Evolutionary conservation across 1,140 invertebrate species (phyloP).

Genomic region (Piezodorus guildinii): DNA sequence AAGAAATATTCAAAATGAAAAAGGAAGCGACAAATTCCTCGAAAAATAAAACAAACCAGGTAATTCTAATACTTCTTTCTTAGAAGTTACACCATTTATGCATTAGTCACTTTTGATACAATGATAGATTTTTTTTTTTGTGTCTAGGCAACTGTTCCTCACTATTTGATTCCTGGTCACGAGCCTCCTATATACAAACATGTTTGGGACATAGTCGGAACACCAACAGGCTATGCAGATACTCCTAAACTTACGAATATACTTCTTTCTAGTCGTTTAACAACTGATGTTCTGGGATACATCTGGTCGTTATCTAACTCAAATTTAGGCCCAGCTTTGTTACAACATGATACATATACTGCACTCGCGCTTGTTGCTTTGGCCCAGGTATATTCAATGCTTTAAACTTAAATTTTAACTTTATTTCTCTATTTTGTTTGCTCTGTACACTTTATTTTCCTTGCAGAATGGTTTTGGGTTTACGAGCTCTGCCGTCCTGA

Average conservation of each 20-base stretch:
- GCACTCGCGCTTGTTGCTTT: slow-evolving; percentile 48
- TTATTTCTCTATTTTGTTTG: too few relatives aligned
- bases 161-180: slow-evolving; percentile 38
- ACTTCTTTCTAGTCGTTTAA: slow-evolving; percentile 46
- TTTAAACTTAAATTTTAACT: neutral
- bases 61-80: neutral
- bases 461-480: slow-evolving; percentile 40
- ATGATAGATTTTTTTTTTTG: neutral
- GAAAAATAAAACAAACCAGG: neutral
- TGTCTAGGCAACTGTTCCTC: slow-evolving; percentile 29
- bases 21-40: neutral
- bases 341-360: slow-evolving; percentile 46
- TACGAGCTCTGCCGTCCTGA: slow-evolving; percentile 39
- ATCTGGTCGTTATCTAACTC: slow-evolving; percentile 52
- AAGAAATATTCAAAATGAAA: slow-evolving; percentile 29
- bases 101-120: neutral
- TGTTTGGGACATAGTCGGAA: slow-evolving; percentile 38
- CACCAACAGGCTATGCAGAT: slow-evolving; percentile 38
- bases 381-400: slow-evolving; percentile 38
- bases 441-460: too few relatives aligned
- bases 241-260: slow-evolving; percentile 48
- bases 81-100: too few relatives aligned
- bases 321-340: slow-evolving; percentile 46
- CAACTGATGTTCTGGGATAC: slow-evolving; percentile 45
- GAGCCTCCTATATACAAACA: slow-evolving; percentile 39